Evolutionary conservation across 2,888 invertebrate genomes (phyloP), one percentile per base, ranked within the genome.

Genomic region (Hetaerina titia): DNA sequence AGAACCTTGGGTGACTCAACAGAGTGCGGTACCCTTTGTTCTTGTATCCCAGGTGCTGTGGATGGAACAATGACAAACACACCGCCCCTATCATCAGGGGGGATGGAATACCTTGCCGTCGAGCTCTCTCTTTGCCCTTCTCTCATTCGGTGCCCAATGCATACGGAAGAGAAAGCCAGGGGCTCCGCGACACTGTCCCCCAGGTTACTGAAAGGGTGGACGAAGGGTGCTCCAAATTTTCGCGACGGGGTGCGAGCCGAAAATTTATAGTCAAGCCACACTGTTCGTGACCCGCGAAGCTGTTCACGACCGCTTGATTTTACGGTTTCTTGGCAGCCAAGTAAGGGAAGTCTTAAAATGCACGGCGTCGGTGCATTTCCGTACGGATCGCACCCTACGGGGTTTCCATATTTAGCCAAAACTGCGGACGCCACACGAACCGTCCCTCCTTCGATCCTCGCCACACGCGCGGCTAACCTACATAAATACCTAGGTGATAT

Each of bases 131-230:
- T 6, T 31, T 81, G 13, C 31, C 31, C 60, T 15, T 60, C 60
- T 5, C n/a, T 81, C 81, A 13, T 45, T 45, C 81, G 69, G 31
- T 31, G 81, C 25, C 25, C 31, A 15, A 31, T 31, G 81, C 31
- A n/a, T n/a, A 25, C 9, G 81, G 31, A 25, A 81, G 25, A 81
- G 5, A 22, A 7, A 69, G 69, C 22, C 19, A 22, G 69, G 31
- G 81, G 81, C 25, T 31, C 81, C 81, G 81, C 81, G 81, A 81
- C 81, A 81, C 81, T 81, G 81, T 81, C 81, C 81, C 31, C 25
- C 81, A 81, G 81, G 81, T 81, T 81, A 81, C 81, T 81, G 81
- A 81, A 81, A 81, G 31, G 81, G 31, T n/a, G 81, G 69, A n/a
- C n/a, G 69, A 19, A 17, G 19, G 81, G 31, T 25, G 31, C 7